These are phyloP conservation scores for Dipodomys merriami DNA, from an alignment of 2,113 vertebrate species.

Conservation along the genomic window DNA sequence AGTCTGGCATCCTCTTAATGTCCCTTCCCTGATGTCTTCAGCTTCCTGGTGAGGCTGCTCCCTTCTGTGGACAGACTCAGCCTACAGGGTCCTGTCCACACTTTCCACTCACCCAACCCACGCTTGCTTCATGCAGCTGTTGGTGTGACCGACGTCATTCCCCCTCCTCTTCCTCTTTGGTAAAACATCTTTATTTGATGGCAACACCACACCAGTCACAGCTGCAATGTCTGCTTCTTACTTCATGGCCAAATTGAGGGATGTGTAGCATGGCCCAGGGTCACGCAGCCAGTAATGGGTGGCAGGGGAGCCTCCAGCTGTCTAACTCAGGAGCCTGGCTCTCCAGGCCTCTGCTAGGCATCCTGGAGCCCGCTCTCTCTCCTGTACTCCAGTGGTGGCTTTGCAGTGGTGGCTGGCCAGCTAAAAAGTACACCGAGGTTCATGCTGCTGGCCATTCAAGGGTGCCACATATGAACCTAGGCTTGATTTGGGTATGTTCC, in stretches of 20 bases:
- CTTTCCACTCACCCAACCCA: accelerated
- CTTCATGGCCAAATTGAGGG: neutral
- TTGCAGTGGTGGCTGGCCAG: too few relatives aligned
- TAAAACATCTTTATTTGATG: too few relatives aligned
- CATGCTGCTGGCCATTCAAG: neutral
- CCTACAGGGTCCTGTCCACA: accelerated
- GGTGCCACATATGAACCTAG: neutral
- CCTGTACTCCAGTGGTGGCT: accelerated
- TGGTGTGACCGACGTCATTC: too few relatives aligned
- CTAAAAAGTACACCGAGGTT: accelerated
- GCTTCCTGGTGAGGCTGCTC: neutral
- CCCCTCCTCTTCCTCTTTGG: accelerated
- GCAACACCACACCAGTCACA: too few relatives aligned
- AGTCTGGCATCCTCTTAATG: too few relatives aligned
- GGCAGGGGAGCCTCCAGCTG: too few relatives aligned
- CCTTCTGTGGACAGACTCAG: accelerated
- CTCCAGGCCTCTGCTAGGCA: accelerated
- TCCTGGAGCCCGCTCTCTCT: accelerated
- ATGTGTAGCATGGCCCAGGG: neutral
- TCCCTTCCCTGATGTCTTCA: neutral
- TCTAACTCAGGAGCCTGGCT: neutral
- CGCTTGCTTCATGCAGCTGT: neutral
- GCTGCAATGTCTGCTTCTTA: neutral
- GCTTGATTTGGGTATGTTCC: neutral
- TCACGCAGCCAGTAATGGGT: neutral